phyloP scores from a whole-genome alignment of 2,888 invertebrate genomes.

The Octonoba sinensis region DNA sequence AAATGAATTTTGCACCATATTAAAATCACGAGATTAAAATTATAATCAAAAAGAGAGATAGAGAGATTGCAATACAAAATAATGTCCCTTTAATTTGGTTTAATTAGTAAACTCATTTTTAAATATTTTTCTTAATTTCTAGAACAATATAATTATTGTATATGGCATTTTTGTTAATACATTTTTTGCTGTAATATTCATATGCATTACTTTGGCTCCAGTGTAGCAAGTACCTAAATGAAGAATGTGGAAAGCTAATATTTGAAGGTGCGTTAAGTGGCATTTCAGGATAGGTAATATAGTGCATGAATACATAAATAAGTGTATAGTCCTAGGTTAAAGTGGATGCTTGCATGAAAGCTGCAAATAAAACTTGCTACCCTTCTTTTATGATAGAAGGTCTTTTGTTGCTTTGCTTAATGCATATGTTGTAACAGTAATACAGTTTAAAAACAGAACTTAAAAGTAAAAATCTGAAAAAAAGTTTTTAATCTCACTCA shows the following conservation, averaged over 20 bases:
- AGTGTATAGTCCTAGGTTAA: slow-evolving; percentile 58
- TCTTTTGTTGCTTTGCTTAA: slow-evolving; percentile 39
- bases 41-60: no score
- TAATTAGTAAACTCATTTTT: no score
- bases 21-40: no score
- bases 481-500: no score
- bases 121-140: no score
- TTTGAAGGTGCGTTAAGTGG: slow-evolving; percentile 59
- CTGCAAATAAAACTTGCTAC: slow-evolving; percentile 39
- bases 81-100: no score
- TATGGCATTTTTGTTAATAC: slow-evolving; percentile 2
- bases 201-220: slow-evolving; percentile 62
- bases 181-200: slow-evolving; percentile 50
- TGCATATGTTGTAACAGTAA: no score
- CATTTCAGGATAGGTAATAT: slow-evolving; percentile 57
- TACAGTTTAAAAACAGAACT: no score
- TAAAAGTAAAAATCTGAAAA: no score
- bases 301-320: slow-evolving; percentile 43
- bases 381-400: slow-evolving; percentile 14
- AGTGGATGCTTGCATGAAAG: slow-evolving; percentile 60
- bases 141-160: no score
- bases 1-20: no score
- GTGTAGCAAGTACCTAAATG: slow-evolving; percentile 61
- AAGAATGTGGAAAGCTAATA: slow-evolving; percentile 59
- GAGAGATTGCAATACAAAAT: no score